These are phyloP conservation scores for Micromys minutus DNA, from an alignment of 2,113 vertebrate genomes.

Conservation along the genomic window DNA sequence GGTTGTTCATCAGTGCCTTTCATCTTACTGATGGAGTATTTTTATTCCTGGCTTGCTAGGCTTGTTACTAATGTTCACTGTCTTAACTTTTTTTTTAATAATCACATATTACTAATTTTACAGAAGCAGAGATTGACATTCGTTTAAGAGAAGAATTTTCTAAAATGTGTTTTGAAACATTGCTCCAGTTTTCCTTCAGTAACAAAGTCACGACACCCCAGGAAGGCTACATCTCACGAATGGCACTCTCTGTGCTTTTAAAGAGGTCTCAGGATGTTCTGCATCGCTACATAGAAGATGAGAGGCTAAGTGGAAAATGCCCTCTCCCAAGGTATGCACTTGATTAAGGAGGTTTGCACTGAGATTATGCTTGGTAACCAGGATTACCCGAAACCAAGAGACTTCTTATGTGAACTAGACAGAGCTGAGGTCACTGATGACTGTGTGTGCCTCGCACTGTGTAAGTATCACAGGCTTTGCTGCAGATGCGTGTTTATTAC, in stretches of 20 bases:
- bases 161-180: conserved; percentile 98
- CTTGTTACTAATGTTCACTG: neutral
- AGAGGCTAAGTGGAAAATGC: conserved; percentile 96
- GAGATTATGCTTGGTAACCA: neutral
- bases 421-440: conserved; percentile 4
- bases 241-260: conserved; percentile 97
- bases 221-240: conserved; percentile 98
- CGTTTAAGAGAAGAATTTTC: conserved; percentile 99
- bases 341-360: neutral
- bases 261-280: conserved; percentile 97
- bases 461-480: conserved; percentile 37
- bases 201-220: conserved; percentile 97
- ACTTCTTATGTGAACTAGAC: conserved; percentile 30
- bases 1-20: neutral
- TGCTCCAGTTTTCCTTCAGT: conserved; percentile 99
- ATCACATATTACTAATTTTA: conserved; percentile 73
- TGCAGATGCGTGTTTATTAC: neutral
- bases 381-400: neutral
- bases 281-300: conserved; percentile 96
- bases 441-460: conserved; percentile 3
- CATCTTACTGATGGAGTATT: conserved; percentile 22
- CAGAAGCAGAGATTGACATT: conserved; percentile 98
- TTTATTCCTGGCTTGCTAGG: conserved; percentile 43
- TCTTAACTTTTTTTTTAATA: conserved; percentile 69
- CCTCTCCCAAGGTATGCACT: conserved; percentile 93